Conservation (phyloP, 2,888 invertebrate genomes). For the Digitonthophagus gazella region DNA sequence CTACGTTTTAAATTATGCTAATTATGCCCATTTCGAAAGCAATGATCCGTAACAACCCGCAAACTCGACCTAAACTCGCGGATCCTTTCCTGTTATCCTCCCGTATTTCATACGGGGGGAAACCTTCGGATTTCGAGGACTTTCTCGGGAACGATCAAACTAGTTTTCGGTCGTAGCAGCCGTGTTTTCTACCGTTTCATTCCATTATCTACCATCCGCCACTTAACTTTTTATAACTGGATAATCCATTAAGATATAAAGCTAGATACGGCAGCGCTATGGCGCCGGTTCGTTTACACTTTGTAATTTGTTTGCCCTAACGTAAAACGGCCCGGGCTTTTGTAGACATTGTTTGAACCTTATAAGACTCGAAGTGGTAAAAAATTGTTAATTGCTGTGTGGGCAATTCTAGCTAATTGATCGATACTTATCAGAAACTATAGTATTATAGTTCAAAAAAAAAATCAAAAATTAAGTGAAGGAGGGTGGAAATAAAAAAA, state of each 20-base stretch:
- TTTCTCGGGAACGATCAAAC: background rate
- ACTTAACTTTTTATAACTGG: slow-evolving; percentile 32
- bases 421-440: no score
- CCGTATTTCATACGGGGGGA: background rate
- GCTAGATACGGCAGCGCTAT: slow-evolving; percentile 17
- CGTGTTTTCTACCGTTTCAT: background rate
- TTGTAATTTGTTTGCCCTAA: slow-evolving; percentile 29
- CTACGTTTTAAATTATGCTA: background rate
- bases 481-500: no score
- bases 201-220: slow-evolving; percentile 26
- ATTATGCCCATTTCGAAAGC: background rate
- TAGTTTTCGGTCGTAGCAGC: background rate
- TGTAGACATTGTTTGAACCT: background rate
- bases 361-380: background rate
- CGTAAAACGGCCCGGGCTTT: slow-evolving; percentile 17
- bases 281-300: slow-evolving; percentile 30
- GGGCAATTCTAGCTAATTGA: no score
- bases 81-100: background rate
- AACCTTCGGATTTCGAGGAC: background rate
- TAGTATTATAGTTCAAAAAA: no score
- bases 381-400: background rate
- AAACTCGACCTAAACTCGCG: background rate
- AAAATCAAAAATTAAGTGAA: no score
- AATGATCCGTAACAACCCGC: background rate
- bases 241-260: slow-evolving; percentile 34